These are phyloP conservation scores for Colinus virginianus DNA, from an alignment of 2,113 vertebrate genomes.

Conservation along the genomic window DNA sequence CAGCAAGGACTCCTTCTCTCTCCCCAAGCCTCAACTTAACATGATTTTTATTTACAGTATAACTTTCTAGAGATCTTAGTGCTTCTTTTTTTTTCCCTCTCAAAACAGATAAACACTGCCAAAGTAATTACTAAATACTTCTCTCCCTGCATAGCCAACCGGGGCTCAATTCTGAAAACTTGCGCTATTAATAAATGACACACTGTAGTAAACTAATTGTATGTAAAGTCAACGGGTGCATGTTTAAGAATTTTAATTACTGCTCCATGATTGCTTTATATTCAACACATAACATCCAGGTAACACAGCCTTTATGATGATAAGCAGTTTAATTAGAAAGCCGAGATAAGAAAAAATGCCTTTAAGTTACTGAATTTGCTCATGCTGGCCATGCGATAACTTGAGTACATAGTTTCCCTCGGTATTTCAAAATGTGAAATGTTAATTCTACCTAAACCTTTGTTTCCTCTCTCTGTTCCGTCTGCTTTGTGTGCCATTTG, in stretches of 20 bases:
- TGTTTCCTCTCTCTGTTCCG: slow-evolving; percentile 42
- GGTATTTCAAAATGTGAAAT: slow-evolving; percentile 67
- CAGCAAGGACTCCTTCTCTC: not conserved
- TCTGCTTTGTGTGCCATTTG: slow-evolving; percentile 56
- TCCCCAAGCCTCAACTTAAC: slow-evolving; percentile 36
- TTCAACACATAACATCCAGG: slow-evolving; percentile 77
- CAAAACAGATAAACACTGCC: slow-evolving; percentile 62
- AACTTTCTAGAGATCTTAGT: slow-evolving; percentile 53
- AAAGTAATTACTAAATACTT: slow-evolving; percentile 73
- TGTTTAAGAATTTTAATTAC: slow-evolving; percentile 83
- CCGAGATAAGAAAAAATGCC: slow-evolving; percentile 78
- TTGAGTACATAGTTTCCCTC: slow-evolving; percentile 38
- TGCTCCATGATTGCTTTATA: slow-evolving; percentile 78
- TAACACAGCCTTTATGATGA: slow-evolving; percentile 78
- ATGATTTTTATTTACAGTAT: slow-evolving; percentile 38
- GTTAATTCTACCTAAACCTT: slow-evolving; percentile 60
- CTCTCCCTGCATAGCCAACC: slow-evolving; percentile 46
- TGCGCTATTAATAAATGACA: slow-evolving; percentile 68
- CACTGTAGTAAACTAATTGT: slow-evolving; percentile 73
- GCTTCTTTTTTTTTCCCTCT: slow-evolving; percentile 46
- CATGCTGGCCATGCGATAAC: slow-evolving; percentile 54
- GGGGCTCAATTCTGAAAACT: slow-evolving; percentile 47
- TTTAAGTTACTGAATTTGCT: slow-evolving; percentile 72
- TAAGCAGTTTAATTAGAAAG: slow-evolving; percentile 84
- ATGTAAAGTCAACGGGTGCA: slow-evolving; percentile 73